Base-by-base conservation (phyloP, 2,888 invertebrate species). In the Pegoplata infirma region DNA sequence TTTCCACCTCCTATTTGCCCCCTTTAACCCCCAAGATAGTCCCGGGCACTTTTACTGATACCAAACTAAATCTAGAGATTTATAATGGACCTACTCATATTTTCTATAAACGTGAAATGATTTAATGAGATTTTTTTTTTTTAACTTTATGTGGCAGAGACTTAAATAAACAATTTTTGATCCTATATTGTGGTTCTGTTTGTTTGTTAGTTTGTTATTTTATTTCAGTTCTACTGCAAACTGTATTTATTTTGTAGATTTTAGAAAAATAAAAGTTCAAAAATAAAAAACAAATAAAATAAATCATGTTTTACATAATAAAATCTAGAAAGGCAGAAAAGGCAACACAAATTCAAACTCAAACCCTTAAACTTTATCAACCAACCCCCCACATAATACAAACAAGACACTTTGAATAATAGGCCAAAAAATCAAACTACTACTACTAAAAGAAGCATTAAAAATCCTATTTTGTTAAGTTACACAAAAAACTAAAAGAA, bases 101-200 rank as follows among this genome's bases (percentile, higher is more conserved):
- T 36, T 32, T 58, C 16, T 28, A 28, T 28, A 2, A 28, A 63
- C 49, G 49, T 63, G 63, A 49, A 63, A 49, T 63, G 36, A 63
- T 63, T 63, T 63, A 63, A 63, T 63, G 49, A 63, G 51, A 49
- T 63, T 63, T 63, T n/a, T n/a, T n/a, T n/a, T n/a, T n/a, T n/a
- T 58, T 47, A 49, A 51, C 49, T 63, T 63, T 63, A 14, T 63
- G 63, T 51, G 63, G 63, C 36, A 63, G 21, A 63, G 51, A 51
- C 63, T 49, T 63, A 63, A 49, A 40, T n/a, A 40, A 40, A 36
- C 5, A 46, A 14, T 36, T 51, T 61, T 47, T 61, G 16, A 63
- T 49, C 49, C 63, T 63, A 51, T 36, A 51, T 40, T 63, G 63
- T 63, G 63, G 63, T 63, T 32, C 49, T 7, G 49, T 51, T 16